Conservation (phyloP, 2,888 invertebrate genomes). For the Chaitophorus viminalis region DNA sequence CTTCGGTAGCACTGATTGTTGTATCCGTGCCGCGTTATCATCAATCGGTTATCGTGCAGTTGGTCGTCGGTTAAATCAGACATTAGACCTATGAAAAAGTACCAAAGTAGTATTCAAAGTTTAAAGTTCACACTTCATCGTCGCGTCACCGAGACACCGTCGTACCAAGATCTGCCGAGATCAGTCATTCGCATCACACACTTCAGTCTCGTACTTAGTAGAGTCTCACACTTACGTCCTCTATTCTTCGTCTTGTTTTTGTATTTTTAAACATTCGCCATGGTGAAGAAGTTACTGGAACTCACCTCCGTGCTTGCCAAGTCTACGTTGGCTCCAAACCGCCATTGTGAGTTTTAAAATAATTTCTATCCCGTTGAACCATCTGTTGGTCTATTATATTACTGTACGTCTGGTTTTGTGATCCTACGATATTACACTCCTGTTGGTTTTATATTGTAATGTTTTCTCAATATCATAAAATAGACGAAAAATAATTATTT, state of each 20-base stretch:
- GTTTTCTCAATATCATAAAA: too few species aligned
- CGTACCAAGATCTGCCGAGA: too few species aligned
- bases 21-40: background rate
- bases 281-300: constrained; percentile 46
- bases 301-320: constrained; percentile 36
- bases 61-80: background rate
- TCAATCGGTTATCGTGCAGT: background rate
- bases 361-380: too few species aligned
- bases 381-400: too few species aligned
- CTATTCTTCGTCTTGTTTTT: background rate
- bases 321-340: constrained; percentile 6
- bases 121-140: background rate
- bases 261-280: background rate
- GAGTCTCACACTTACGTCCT: background rate
- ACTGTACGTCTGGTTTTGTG: too few species aligned
- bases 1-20: background rate
- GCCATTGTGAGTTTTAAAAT: constrained; percentile 29
- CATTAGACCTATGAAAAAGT: too few species aligned
- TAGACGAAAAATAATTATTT: too few species aligned
- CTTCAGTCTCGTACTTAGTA: background rate
- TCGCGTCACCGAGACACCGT: too few species aligned
- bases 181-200: background rate
- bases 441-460: too few species aligned
- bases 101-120: background rate
- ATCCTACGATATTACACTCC: too few species aligned